phyloP scores from a whole-genome alignment of 2,797 vertebrate genomes.

The Pristis pectinata region DNA sequence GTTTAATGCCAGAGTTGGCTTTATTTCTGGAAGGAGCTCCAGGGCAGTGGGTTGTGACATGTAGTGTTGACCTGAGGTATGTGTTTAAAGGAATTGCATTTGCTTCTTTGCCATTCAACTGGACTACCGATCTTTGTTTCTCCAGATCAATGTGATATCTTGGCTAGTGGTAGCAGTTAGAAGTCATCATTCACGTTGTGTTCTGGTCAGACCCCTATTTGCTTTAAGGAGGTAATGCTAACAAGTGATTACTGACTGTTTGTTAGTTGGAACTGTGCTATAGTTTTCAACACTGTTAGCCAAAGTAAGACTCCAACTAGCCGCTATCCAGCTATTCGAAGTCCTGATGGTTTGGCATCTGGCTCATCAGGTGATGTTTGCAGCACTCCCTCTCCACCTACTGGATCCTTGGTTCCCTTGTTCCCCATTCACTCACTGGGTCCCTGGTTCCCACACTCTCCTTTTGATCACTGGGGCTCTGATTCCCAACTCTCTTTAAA shows the following conservation, averaged over 20 bases:
- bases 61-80: too few relatives aligned
- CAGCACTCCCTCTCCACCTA: too few relatives aligned
- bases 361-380: too few relatives aligned
- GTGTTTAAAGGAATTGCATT: not conserved
- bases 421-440: too few relatives aligned
- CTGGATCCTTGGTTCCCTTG: too few relatives aligned
- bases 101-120: not conserved
- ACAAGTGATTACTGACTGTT: not conserved
- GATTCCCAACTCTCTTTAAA: too few relatives aligned
- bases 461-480: too few relatives aligned
- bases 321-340: too few relatives aligned
- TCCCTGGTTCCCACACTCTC: too few relatives aligned
- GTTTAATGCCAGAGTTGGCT: not conserved
- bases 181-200: not conserved
- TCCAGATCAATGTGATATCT: not conserved
- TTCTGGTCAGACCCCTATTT: not conserved
- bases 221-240: not conserved
- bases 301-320: too few relatives aligned
- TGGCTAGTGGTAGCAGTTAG: not conserved
- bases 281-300: not conserved
- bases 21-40: not conserved
- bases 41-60: not conserved
- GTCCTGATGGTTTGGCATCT: too few relatives aligned
- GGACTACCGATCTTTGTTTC: not conserved
- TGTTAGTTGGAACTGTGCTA: not conserved